These are phyloP conservation scores for Drosophila pectinifera DNA, from an alignment of 1,140 invertebrate genomes.

Conservation along the genomic window DNA sequence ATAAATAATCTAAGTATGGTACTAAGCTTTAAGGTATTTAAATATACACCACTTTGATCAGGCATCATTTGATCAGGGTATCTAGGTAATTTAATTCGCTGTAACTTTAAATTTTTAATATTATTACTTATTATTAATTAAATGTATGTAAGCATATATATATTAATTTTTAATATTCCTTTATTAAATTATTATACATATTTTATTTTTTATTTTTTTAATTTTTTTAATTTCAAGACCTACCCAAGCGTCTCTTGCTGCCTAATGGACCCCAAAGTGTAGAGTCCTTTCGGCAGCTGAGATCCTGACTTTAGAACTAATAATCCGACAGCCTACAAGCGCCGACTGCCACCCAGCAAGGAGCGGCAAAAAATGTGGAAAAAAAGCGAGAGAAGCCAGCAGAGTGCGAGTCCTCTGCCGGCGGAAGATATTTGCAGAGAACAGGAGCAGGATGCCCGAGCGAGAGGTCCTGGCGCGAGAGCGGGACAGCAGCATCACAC, in stretches of 20 bases:
- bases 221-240: neutral
- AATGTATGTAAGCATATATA: too few species aligned
- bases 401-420: conserved; percentile 50
- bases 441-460: conserved; percentile 26
- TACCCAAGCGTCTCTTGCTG: conserved; percentile 2
- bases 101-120: too few species aligned
- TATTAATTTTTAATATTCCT: too few species aligned
- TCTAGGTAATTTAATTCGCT: too few species aligned
- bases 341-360: conserved; percentile 49
- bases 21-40: too few species aligned
- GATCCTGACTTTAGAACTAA: conserved; percentile 83
- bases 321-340: conserved; percentile 83
- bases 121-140: too few species aligned
- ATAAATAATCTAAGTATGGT: too few species aligned
- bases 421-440: conserved; percentile 59
- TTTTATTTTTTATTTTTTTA: too few species aligned
- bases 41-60: too few species aligned
- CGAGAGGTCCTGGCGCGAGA: conserved; percentile 32
- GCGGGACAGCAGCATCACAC: conserved; percentile 57
- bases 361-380: conserved; percentile 27
- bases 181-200: too few species aligned
- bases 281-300: conserved; percentile 53
- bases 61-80: too few species aligned
- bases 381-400: conserved; percentile 69
- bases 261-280: conserved; percentile 54